Percentiles rank a stretch among this genome's conserved stretches.
phyloP scores from a whole-genome alignment of 1,140 invertebrate species.

The Telenomus remus region DNA sequence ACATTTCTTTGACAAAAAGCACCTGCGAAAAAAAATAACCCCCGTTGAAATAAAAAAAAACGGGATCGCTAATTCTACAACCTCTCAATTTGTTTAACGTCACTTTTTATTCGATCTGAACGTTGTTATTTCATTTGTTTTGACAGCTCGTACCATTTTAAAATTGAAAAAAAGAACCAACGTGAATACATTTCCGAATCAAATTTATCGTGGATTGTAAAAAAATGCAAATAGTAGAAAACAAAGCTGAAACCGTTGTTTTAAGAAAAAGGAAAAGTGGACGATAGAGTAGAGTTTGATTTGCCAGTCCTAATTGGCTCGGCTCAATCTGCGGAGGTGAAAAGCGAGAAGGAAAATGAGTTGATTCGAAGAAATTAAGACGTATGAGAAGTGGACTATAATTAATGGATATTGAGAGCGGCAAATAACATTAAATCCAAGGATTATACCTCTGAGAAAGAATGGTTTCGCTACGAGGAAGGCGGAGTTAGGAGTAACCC shows the following conservation, averaged over 20 bases:
- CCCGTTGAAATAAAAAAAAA: neutral
- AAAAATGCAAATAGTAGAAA: no score
- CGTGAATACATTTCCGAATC: no score
- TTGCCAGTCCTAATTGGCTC: slow-evolving; percentile 43
- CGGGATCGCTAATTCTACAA: neutral
- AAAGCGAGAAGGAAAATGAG: slow-evolving; percentile 57
- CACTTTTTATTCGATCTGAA: neutral
- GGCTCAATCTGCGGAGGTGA: slow-evolving; percentile 22
- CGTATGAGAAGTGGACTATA: slow-evolving; percentile 57
- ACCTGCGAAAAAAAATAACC: slow-evolving; percentile 3
- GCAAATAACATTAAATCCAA: slow-evolving; percentile 63
- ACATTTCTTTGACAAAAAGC: slow-evolving; percentile 27
- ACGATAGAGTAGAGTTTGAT: slow-evolving; percentile 19
- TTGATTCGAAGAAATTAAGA: slow-evolving; percentile 55
- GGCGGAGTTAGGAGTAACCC: slow-evolving; percentile 56
- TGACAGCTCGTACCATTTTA: no score
- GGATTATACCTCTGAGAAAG: slow-evolving; percentile 60
- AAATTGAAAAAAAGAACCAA: no score
- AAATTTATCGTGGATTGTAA: no score
- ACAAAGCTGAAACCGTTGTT: neutral
- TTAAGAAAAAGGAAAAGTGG: slow-evolving; percentile 6
- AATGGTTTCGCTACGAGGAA: slow-evolving; percentile 58
- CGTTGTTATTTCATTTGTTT: no score
- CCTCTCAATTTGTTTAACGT: slow-evolving; percentile 3
- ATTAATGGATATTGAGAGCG: slow-evolving; percentile 62